phyloP scores from a whole-genome alignment of 2,888 invertebrate genomes.

The Hydrotaea cyrtoneurina region DNA sequence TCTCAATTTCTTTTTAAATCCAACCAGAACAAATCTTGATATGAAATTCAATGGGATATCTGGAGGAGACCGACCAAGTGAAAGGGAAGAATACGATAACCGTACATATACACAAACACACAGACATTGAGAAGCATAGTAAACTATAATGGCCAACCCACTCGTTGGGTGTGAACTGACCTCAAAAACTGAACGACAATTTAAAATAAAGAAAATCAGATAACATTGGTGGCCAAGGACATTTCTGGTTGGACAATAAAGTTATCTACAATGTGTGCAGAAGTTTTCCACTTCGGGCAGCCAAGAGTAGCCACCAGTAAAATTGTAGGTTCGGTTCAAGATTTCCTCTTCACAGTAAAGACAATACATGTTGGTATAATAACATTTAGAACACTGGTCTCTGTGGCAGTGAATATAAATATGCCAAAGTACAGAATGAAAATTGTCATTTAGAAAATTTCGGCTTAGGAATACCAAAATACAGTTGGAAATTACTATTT shows the following conservation, averaged over 20 bases:
- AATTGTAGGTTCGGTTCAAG: too few relatives aligned
- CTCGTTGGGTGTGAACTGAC: constrained; percentile 17
- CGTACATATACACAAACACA: too few relatives aligned
- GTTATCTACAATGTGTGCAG: neutral
- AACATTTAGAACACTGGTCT: too few relatives aligned
- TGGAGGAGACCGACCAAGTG: neutral
- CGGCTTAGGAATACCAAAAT: too few relatives aligned
- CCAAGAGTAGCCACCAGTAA: too few relatives aligned
- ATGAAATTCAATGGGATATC: neutral
- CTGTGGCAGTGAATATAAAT: too few relatives aligned
- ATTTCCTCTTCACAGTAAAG: too few relatives aligned
- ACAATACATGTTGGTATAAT: too few relatives aligned
- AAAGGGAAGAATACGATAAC: neutral
- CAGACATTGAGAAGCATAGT: neutral
- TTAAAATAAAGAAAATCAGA: constrained; percentile 27
- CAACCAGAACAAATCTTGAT: neutral
- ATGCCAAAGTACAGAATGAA: too few relatives aligned
- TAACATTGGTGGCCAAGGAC: neutral
- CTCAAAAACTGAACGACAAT: constrained; percentile 20
- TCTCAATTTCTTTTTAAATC: neutral
- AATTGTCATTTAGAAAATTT: too few relatives aligned
- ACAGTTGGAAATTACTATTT: too few relatives aligned
- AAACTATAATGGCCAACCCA: constrained; percentile 3
- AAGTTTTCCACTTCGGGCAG: too few relatives aligned
- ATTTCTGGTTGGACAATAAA: neutral